A percentile compares a stretch with the other conserved stretches of the same genome.
Conservation (phyloP, 2,113 vertebrate species). For the Passer montanus region DNA sequence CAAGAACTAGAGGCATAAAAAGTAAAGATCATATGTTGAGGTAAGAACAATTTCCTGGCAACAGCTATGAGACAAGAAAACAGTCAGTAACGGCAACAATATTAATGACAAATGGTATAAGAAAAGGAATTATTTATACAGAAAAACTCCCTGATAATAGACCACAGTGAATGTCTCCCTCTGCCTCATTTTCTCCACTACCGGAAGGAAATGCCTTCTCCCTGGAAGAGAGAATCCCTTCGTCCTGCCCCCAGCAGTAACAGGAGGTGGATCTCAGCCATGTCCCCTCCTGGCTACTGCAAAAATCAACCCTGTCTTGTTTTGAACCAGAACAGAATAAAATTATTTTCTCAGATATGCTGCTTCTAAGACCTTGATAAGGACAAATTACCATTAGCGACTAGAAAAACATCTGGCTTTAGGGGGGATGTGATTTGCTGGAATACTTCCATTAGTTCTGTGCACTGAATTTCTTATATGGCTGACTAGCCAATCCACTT, state of each 20-base stretch:
- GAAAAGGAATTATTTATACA: not conserved
- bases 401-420: not conserved
- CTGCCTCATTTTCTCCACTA: rapidly evolving
- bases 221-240: not conserved
- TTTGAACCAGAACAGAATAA: not conserved
- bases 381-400: not conserved
- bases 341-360: not conserved
- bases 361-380: not conserved
- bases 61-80: not conserved
- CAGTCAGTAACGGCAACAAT: not conserved
- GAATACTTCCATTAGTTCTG: not conserved
- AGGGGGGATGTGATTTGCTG: not conserved
- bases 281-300: not conserved
- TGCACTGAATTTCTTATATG: not conserved
- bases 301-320: not conserved
- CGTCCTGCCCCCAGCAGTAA: not conserved
- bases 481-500: not conserved
- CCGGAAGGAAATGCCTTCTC: rapidly evolving
- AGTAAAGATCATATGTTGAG: not conserved
- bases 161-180: not conserved
- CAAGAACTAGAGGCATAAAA: not conserved
- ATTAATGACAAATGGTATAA: not conserved
- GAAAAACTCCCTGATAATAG: not conserved
- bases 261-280: no score
- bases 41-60: not conserved